Percentiles rank a stretch among this genome's conserved stretches.
Conservation (phyloP, 2,888 invertebrate genomes). For the Melanostoma mellinum region DNA sequence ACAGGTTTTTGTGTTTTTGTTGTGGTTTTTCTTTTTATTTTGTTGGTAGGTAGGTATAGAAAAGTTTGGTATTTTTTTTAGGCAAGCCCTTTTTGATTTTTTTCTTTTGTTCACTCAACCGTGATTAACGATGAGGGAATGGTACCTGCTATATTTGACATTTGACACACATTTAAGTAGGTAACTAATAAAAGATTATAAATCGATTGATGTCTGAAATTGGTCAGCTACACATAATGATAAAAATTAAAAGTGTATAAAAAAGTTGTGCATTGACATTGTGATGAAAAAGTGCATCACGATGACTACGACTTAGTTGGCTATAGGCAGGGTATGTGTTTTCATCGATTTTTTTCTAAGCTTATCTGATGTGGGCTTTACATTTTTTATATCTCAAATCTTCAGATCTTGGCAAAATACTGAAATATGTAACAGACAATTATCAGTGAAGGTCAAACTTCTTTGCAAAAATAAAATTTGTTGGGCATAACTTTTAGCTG, state of each 20-base stretch:
- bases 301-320: too few species aligned
- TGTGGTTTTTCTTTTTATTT: constrained; percentile 7
- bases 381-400: constrained; percentile 2
- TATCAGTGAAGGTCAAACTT: constrained; percentile 39
- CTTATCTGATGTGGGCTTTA: not conserved
- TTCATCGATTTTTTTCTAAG: too few species aligned
- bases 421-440: constrained; percentile 37
- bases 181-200: not conserved
- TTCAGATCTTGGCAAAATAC: constrained; percentile 36
- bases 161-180: not conserved
- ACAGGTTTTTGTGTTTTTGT: constrained; percentile 24
- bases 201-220: not conserved
- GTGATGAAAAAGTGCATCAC: too few species aligned
- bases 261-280: too few species aligned
- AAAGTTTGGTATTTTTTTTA: constrained; percentile 11
- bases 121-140: constrained; percentile 8
- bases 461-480: too few species aligned
- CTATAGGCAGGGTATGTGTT: too few species aligned
- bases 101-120: not conserved
- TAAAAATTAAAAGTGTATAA: not conserved
- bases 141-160: too few species aligned
- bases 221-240: not conserved
- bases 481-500: too few species aligned
- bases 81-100: constrained; percentile 13
- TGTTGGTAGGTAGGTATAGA: constrained; percentile 12